Evolutionary conservation across 2,797 vertebrate genomes (phyloP).

Genomic region (Hozukius guyotensis): DNA sequence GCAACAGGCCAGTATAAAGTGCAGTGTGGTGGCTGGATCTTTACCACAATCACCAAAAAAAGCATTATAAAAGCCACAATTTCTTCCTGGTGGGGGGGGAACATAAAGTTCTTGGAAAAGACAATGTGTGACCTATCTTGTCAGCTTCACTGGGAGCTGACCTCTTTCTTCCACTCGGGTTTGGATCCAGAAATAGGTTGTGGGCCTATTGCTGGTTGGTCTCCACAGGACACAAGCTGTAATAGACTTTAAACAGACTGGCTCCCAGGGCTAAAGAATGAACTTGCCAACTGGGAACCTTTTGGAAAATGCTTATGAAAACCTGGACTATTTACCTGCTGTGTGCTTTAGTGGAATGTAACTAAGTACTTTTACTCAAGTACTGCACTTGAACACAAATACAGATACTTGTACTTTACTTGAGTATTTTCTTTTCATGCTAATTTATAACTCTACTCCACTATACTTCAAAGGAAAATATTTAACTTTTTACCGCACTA

Average conservation of each 20-base stretch:
- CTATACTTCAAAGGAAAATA: background rate
- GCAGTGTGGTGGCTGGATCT: background rate
- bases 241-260: slow-evolving; percentile 71
- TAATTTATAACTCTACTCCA: background rate
- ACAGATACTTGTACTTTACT: no score
- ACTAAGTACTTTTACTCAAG: background rate
- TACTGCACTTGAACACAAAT: background rate
- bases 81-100: background rate
- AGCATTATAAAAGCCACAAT: background rate
- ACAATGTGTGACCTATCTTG: slow-evolving; percentile 56
- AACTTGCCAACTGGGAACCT: slow-evolving; percentile 45
- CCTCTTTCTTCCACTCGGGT: slow-evolving; percentile 58
- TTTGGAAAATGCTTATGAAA: slow-evolving; percentile 46
- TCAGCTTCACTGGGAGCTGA: slow-evolving; percentile 62
- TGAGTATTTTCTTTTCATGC: background rate
- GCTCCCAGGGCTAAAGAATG: slow-evolving; percentile 47
- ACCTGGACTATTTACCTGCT: slow-evolving; percentile 50
- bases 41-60: slow-evolving; percentile 2
- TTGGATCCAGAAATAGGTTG: slow-evolving; percentile 64
- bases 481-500: background rate
- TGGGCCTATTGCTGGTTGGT: slow-evolving; percentile 54
- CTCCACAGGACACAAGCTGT: slow-evolving; percentile 65
- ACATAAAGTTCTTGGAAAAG: slow-evolving; percentile 34
- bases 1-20: background rate
- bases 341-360: background rate